Conservation (phyloP, 92 coral and sea anemone genomes). For the Siderastrea radians region DNA sequence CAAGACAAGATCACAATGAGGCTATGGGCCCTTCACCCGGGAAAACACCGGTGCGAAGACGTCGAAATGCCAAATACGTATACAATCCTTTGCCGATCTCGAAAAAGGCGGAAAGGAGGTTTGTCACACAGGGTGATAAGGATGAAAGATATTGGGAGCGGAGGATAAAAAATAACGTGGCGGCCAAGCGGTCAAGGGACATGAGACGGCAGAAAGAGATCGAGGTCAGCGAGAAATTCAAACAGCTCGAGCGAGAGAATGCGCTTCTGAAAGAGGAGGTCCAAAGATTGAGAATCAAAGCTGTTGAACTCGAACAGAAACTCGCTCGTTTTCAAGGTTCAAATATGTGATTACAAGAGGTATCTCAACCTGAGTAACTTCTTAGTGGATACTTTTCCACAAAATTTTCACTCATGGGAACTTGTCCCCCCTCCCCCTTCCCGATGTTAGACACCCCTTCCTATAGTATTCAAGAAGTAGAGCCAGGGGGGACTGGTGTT, state of each 20-base stretch:
- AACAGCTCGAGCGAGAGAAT: constrained; percentile 79
- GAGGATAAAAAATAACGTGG: constrained; percentile 77
- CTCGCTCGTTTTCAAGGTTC: constrained; percentile 30
- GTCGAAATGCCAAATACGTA: constrained; percentile 39
- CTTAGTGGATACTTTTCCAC: too few relatives aligned
- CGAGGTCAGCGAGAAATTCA: constrained; percentile 60
- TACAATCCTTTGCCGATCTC: constrained; percentile 76
- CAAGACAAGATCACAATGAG: not conserved
- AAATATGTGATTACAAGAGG: not conserved
- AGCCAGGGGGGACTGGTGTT: too few relatives aligned
- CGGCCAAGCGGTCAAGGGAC: constrained; percentile 78
- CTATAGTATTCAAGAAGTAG: too few relatives aligned
- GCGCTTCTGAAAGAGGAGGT: constrained; percentile 73
- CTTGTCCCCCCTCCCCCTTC: too few relatives aligned
- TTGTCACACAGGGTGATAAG: constrained; percentile 40
- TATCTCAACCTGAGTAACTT: too few relatives aligned
- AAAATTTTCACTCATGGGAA: too few relatives aligned
- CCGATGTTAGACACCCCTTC: too few relatives aligned
- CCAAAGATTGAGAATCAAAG: constrained; percentile 62
- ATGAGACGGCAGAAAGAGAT: constrained; percentile 76
- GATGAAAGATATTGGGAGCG: constrained; percentile 83
- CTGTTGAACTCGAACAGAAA: constrained; percentile 67
- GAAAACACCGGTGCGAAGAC: constrained; percentile 15
- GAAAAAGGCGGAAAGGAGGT: constrained; percentile 68
- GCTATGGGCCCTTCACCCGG: constrained; percentile 16